Base-by-base conservation (phyloP, 2,113 vertebrate species). In the Brachypodius melanocephalos region DNA sequence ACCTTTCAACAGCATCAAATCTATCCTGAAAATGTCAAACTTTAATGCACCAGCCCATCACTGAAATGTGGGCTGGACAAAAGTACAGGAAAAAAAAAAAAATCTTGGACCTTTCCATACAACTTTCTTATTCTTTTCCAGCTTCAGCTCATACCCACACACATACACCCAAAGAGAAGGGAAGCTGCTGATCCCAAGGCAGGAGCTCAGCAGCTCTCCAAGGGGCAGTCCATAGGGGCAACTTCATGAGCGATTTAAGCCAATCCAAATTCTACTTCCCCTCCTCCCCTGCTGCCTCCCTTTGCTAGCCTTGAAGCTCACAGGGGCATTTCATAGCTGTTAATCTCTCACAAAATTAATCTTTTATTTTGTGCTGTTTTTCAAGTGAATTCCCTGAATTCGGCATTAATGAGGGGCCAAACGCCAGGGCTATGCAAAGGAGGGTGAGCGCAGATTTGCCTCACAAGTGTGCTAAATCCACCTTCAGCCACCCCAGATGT, bases 401-500 rank as follows among this genome's bases (percentile, higher is more conserved):
- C 32, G 8, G 11, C 1, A 0, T 61, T 45, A 52, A 2, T 0
- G 2, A 76, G 65, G n/a, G 13, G 59, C 6, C 15, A 58, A 69
- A 81, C 0, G 0, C 13, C 1, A 2, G 18, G 13, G n/a, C 10
- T 34, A 5, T 13, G 59, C 31, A 40, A 57, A 71, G 15, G 4
- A 7, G 10, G 5, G 7, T 12, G 8, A 22, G 32, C 1, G 4
- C 29, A 52, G 28, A 54, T 17, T 20, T 2, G 1, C n/a, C 10
- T 9, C 3, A 0, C 12, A n/a, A 4, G 8, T 2, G 51, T 3
- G 8, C 57, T 54, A 18, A 34, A 69, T 57, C 21, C 28, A 12
- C 17, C 49, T 38, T 34, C 54, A 58, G 42, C 16, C 9, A 1
- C 46, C 24, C 52, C 51, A 49, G 15, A 43, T 59, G 3, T 8